A percentile compares a stretch with the other conserved stretches of the same genome.
These are phyloP conservation scores for Amblyopsis rosae DNA, from an alignment of 2,113 vertebrate genomes.

Conservation along the genomic window DNA sequence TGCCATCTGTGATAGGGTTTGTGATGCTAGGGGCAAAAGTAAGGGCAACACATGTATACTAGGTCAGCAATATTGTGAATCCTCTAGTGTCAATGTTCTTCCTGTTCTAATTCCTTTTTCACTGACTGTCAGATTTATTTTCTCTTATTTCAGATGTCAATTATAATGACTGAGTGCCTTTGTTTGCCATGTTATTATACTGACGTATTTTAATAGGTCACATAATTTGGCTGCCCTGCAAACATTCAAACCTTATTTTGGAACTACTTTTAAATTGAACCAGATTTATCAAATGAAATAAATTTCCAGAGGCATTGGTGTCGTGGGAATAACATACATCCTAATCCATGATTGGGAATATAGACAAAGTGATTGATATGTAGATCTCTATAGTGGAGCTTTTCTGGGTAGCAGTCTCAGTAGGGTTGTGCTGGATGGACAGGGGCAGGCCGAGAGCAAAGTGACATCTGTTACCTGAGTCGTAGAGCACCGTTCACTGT, in stretches of 20 bases:
- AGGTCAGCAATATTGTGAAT: background rate
- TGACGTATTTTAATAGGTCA: background rate
- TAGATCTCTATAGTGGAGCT: background rate
- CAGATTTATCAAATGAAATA: slow-evolving; percentile 1
- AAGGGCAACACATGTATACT: slow-evolving; percentile 4
- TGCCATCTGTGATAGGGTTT: slow-evolving; percentile 5
- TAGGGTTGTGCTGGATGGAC: background rate
- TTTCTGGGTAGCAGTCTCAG: background rate
- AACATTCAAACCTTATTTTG: background rate
- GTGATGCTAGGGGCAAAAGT: slow-evolving; percentile 14
- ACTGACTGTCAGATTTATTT: no score
- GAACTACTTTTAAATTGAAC: slow-evolving; percentile 5
- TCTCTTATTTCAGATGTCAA: no score
- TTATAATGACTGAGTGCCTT: no score
- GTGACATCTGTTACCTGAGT: slow-evolving; percentile 3
- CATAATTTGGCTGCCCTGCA: background rate
- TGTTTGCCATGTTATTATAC: background rate
- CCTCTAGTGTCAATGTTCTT: no score
- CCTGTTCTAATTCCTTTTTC: background rate
- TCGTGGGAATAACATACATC: background rate
- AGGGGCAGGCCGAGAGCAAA: background rate
- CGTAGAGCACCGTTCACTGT: background rate
- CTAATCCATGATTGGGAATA: background rate
- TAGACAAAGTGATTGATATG: background rate
- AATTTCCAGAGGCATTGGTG: background rate